phyloP scores from a whole-genome alignment of 2,797 vertebrate genomes.

The Artibeus jamaicensis region DNA sequence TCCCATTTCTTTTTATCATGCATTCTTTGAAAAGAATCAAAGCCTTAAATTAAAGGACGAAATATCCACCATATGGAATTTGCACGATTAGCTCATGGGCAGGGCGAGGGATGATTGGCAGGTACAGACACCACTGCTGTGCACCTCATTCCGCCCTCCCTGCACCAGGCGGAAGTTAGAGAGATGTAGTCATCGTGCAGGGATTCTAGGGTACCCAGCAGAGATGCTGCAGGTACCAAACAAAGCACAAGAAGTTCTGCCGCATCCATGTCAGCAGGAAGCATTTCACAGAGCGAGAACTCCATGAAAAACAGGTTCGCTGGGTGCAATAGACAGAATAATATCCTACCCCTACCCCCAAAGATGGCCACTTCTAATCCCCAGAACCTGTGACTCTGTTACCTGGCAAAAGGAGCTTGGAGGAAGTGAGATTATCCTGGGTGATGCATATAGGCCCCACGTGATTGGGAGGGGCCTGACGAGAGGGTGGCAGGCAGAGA shows the following conservation, averaged over 20 bases:
- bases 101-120: not conserved
- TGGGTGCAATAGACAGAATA: not conserved
- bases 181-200: not conserved
- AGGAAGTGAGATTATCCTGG: not conserved
- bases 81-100: not conserved
- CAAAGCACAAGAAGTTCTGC: not conserved
- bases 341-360: no score
- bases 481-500: not conserved
- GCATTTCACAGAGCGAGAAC: not conserved
- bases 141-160: not conserved
- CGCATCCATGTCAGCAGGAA: not conserved
- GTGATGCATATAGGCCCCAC: not conserved
- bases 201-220: not conserved
- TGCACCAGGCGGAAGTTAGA: not conserved
- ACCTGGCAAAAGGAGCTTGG: not conserved
- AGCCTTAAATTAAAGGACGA: not conserved
- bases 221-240: not conserved
- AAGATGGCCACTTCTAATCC: not conserved
- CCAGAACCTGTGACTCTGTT: not conserved
- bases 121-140: not conserved
- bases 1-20: not conserved
- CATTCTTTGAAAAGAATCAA: not conserved
- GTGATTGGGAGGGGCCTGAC: not conserved
- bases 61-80: not conserved
- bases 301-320: not conserved